Percentiles rank a stretch among this genome's conserved stretches.
Conservation (phyloP, 2,888 invertebrate genomes). For the Drosophila mimica region DNA sequence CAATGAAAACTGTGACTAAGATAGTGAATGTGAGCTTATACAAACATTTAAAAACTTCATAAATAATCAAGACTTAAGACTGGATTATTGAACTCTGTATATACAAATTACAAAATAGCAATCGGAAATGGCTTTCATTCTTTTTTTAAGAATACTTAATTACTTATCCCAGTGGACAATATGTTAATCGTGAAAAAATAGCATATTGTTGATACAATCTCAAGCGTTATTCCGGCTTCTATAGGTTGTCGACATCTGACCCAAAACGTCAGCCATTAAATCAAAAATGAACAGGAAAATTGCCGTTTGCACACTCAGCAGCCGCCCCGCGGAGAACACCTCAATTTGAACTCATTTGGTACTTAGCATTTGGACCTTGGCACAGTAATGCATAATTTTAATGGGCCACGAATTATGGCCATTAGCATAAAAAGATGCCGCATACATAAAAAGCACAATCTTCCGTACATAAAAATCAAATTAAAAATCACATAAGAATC, state of each 20-base stretch:
- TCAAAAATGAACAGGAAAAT: constrained; percentile 23
- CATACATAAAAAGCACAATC: background rate
- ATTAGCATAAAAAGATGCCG: constrained; percentile 41
- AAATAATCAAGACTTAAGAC: background rate
- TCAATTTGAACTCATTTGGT: constrained; percentile 27
- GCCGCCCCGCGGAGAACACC: constrained; percentile 20
- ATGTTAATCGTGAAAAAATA: constrained; percentile 16
- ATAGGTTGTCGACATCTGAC: constrained; percentile 17
- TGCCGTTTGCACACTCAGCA: constrained; percentile 27
- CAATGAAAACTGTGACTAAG: background rate
- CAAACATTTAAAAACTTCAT: background rate
- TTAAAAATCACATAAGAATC: constrained; percentile 20
- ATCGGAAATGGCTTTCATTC: background rate
- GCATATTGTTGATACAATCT: constrained; percentile 10
- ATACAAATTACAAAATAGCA: background rate
- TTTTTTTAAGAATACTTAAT: background rate
- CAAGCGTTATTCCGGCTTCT: constrained; percentile 11
- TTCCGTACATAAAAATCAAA: constrained; percentile 33
- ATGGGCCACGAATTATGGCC: constrained; percentile 30
- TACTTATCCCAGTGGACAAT: constrained; percentile 12
- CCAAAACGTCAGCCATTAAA: constrained; percentile 37
- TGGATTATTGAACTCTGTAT: no score
- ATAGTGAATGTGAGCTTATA: background rate
- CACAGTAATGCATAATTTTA: constrained; percentile 68
- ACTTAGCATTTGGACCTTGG: constrained; percentile 52